Base-by-base conservation (phyloP, 1,140 invertebrate species). In the Mesaphorura yosii region DNA sequence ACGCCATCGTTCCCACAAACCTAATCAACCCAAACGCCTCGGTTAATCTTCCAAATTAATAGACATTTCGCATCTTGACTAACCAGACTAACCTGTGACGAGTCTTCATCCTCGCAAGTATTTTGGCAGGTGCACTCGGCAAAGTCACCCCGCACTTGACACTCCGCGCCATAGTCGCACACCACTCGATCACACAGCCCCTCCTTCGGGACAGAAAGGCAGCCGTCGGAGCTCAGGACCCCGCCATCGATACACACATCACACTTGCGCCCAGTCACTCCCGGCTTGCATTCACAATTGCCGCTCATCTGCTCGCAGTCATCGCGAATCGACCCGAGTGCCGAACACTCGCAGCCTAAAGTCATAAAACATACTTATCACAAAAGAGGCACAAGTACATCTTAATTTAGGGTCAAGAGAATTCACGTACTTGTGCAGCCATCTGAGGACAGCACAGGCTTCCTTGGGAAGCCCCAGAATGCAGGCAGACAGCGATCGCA, bases 401-500 rank as follows among this genome's bases (percentile, higher is more conserved):
- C 12, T 17, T 10, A 41, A 12, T 10, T 34, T 6, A 41, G n/a
- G 31, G 48, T 34, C 40, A 20, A 49, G 41, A 27, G 19, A 47
- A 47, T 22, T 20, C 38, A 46, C 85, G 82, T 81, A 92, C 88
- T 84, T 68, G 84, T 82, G 69, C 90, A 94, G 55, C 89, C 88
- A 59, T 77, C 77, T 68, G 83, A 77, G 67, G 82, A 81, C 28
- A 85, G 86, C 19, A 81, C 76, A 45, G 19, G 12, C 28, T 79
- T 81, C 61, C 89, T 88, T 25, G 85, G 83, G 52, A 94, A 70
- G 3, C 88, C 89, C 88, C 88, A 90, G 66, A 81, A 89, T 17
- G 86, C 86, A 12, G 86, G 83, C 69, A 88, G 81, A 69, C 89
- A 95, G 41, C 85, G 75, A 68, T 94, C 84, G 72, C 91, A 96